Evolutionary conservation across 2,113 vertebrate species (phyloP), one percentile per base, ranked within the genome.

Genomic region (Callaeas wilsoni): DNA sequence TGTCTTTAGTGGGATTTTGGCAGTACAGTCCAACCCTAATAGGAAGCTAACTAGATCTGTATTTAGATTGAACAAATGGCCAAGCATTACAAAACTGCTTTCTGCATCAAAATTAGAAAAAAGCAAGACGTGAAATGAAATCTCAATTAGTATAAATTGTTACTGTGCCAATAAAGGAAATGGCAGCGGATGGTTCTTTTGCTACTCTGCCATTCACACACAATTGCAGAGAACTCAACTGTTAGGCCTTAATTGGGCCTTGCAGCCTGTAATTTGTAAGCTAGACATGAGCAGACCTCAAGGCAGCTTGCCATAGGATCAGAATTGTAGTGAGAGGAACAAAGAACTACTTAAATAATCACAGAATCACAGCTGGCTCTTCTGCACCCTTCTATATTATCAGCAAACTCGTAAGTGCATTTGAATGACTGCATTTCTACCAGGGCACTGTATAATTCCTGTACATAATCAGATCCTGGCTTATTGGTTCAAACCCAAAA

Each of bases 191-290:
- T 89, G 52, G 11, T 71, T 94, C 44, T 69, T 96, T 68, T 65
- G n/a, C 56, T 81, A 6, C 37, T 81, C 65, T 79, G 49, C 55
- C 67, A 71, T 92, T 75, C 50, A 74, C 46, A 69, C 16, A 52
- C 59, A 68, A 52, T 60, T 94, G 55, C 50, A 87, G 79, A 35
- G 77, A 76, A 47, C 56, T 83, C 69, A 93, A 68, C 55, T 78
- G 73, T 78, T 81, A 11, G 69, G 73, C 77, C 77, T 60, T 92
- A 91, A 91, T 62, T 94, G 88, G 63, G 62, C 46, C 22, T 85
- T 88, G 50, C 70, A 93, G 78, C 82, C 55, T 93, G 63, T 91
- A 91, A 94, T 91, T 93, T 91, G 57, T 93, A 73, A 93, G 50
- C 32, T 55, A 93, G 88, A 80, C 71, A 62, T 65, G 37, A 91